Evolutionary conservation across 2,888 invertebrate species (phyloP).

Genomic region (Drosophila kuntzei): DNA sequence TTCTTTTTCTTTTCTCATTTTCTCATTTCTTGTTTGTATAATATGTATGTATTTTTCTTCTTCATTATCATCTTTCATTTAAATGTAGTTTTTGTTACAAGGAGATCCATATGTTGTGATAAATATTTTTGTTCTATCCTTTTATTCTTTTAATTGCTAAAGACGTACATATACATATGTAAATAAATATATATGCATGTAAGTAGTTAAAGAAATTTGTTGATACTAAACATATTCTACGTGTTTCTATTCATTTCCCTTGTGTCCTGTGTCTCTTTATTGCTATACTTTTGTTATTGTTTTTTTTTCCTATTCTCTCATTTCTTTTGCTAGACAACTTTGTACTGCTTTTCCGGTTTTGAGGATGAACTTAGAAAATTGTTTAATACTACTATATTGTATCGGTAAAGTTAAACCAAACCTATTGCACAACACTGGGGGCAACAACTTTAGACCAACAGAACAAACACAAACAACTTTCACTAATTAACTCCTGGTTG

Average conservation of each 20-base stretch:
- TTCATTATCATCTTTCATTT: constrained; percentile 19
- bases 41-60: constrained; percentile 44
- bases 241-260: constrained; percentile 9
- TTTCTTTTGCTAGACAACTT: constrained; percentile 28
- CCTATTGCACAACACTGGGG: constrained; percentile 16
- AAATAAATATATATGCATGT: constrained; percentile 26
- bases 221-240: constrained; percentile 34
- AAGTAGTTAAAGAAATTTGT: constrained; percentile 29
- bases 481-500: constrained; percentile 5
- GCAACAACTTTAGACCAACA: constrained; percentile 15
- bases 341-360: constrained; percentile 44
- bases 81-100: constrained; percentile 59
- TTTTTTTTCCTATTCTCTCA: constrained; percentile 1
- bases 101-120: constrained; percentile 62
- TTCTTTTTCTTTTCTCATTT: constrained; percentile 1
- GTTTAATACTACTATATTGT: constrained; percentile 15
- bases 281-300: background rate
- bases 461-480: constrained; percentile 1
- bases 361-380: constrained; percentile 43
- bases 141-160: constrained; percentile 6
- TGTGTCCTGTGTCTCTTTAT: constrained; percentile 9
- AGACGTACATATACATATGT: constrained; percentile 18
- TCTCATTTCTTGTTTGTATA: constrained; percentile 21
- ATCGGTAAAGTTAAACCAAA: constrained; percentile 4
- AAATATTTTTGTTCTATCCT: constrained; percentile 31